Conservation (phyloP, 2,797 vertebrate genomes). For the Lagorchestes hirsutus region DNA sequence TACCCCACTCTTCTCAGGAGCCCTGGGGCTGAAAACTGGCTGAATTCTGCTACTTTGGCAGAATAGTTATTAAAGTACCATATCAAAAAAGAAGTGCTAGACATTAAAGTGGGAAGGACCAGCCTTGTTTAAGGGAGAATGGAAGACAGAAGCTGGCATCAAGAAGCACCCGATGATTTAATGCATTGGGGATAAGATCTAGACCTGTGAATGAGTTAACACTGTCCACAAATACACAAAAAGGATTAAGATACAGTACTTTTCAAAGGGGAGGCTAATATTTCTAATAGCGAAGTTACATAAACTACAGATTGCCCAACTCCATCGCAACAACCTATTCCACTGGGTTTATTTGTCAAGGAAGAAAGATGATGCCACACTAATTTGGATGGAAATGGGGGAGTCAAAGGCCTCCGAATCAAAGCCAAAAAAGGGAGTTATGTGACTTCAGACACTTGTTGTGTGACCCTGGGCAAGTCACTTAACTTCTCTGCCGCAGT, state of each 20-base stretch:
- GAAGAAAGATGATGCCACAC: neutral
- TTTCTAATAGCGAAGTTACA: conserved; percentile 40
- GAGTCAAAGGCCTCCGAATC: neutral
- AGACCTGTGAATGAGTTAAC: neutral
- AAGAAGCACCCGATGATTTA: conserved; percentile 29
- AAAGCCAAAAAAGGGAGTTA: neutral
- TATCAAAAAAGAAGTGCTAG: conserved; percentile 45
- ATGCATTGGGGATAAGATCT: conserved; percentile 1
- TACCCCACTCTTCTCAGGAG: conserved; percentile 7
- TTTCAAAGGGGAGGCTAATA: conserved; percentile 56
- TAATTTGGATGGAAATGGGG: neutral
- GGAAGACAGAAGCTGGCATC: conserved; percentile 11
- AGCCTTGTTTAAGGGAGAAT: conserved; percentile 6
- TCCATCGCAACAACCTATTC: conserved; percentile 27
- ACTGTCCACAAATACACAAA: neutral
- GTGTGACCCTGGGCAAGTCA: neutral
- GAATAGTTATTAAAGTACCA: conserved; percentile 54
- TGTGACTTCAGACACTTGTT: neutral
- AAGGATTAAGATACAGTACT: conserved; percentile 24
- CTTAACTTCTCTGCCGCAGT: neutral
- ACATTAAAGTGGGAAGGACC: conserved; percentile 29
- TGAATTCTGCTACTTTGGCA: conserved; percentile 42
- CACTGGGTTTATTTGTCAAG: neutral
- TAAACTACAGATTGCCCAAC: neutral
- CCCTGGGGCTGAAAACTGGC: conserved; percentile 1